Evolutionary conservation across 2,888 invertebrate species (phyloP).

Genomic region (Meteorus cinctellus): DNA sequence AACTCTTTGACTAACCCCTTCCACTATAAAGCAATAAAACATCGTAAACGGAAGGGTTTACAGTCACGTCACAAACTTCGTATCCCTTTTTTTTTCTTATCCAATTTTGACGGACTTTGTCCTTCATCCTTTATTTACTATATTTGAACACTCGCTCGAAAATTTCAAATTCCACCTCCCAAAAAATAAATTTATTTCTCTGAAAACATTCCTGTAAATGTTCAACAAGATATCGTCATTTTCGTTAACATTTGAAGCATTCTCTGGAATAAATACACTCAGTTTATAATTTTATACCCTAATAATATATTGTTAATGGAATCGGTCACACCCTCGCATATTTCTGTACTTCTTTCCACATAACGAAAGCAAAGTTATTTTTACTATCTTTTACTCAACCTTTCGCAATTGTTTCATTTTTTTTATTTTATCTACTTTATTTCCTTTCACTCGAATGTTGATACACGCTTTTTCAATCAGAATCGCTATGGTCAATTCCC

Average conservation of each 20-base stretch:
- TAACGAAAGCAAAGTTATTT: background rate
- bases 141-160: background rate
- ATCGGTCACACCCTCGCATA: background rate
- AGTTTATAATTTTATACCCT: background rate
- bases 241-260: background rate
- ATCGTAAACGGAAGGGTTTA: conserved; percentile 58
- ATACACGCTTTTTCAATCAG: conserved; percentile 37
- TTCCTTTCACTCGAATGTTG: conserved; percentile 6
- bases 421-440: conserved; percentile 21
- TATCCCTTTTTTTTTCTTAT: conserved; percentile 3
- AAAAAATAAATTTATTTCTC: background rate
- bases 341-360: background rate
- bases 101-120: conserved; percentile 3
- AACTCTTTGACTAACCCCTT: conserved; percentile 46
- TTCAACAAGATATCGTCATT: background rate
- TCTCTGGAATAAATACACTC: background rate
- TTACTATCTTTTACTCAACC: background rate
- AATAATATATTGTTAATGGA: background rate
- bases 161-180: background rate
- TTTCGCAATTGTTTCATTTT: background rate
- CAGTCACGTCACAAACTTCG: conserved; percentile 16
- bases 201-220: background rate
- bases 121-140: background rate
- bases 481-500: conserved; percentile 21
- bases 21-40: conserved; percentile 66